Evolutionary conservation across 35 echinoderm and acorn worm species (phyloP), one percentile per base, ranked within the genome.

Genomic region (Ophiothrix spiculata): DNA sequence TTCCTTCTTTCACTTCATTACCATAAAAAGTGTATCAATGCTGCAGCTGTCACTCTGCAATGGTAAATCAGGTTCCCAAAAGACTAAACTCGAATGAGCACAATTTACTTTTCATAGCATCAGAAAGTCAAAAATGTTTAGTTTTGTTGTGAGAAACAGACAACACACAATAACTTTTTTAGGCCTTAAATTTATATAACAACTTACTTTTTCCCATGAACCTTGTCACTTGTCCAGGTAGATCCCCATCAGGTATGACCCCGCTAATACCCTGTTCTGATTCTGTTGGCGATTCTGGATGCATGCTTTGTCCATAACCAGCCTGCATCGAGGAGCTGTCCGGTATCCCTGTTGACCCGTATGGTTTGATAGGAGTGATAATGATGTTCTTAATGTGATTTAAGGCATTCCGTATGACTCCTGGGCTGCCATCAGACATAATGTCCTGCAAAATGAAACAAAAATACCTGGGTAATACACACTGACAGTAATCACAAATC

Each of bases 141-240:
- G n/a, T n/a, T n/a, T n/a, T n/a, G n/a, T n/a, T n/a, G n/a, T n/a
- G n/a, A n/a, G n/a, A n/a, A n/a, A n/a, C n/a, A n/a, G n/a, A n/a
- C n/a, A n/a, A n/a, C n/a, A n/a, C n/a, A n/a, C n/a, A n/a, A n/a
- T n/a, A n/a, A n/a, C n/a, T n/a, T n/a, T n/a, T n/a, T n/a, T 21
- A 21, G 77, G 29, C 77, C 0, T 1, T 1, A 37, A 0, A 15
- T 21, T 23, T 41, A 0, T 6, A 13, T 19, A 33, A 42, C 21
- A 75, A 82, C 96, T 94, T 87, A 99, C 96, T 87, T 87, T 99
- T 99, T 2, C 96, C 96, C 82, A 99, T 88, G 39, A 99, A 88
- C 74, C 92, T 94, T 28, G 91, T 94, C 33, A 99, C 38, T 45
- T 99, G 96, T 41, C 92, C 92, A n/a, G 96, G 96, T 25, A 99